Evolutionary conservation across 2,888 invertebrate genomes (phyloP).

Genomic region (Silvanus unidentatus): DNA sequence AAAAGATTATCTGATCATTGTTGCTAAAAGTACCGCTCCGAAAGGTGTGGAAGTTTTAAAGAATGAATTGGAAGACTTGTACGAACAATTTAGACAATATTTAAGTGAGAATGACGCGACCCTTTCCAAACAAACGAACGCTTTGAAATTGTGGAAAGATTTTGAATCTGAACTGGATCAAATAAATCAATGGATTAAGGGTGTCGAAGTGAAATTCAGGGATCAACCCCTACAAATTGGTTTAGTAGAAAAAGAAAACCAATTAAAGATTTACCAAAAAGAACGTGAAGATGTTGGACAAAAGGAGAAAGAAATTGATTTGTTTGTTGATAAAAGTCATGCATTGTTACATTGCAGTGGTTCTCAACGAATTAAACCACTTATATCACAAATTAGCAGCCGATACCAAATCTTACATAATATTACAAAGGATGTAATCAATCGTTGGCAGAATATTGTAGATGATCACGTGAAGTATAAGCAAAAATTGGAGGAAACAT

Average conservation of each 20-base stretch:
- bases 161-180: constrained; percentile 78
- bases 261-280: constrained; percentile 65
- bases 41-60: constrained; percentile 69
- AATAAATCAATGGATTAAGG: constrained; percentile 80
- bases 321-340: constrained; percentile 86
- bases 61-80: constrained; percentile 65
- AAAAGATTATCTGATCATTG: constrained; percentile 58
- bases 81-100: constrained; percentile 61
- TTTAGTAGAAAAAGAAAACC: constrained; percentile 72
- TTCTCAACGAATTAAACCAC: constrained; percentile 77
- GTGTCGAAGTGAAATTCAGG: constrained; percentile 76
- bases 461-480: constrained; percentile 77
- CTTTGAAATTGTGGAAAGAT: constrained; percentile 76
- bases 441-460: constrained; percentile 75
- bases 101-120: constrained; percentile 55
- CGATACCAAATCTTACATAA: constrained; percentile 74
- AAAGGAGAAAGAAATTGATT: constrained; percentile 81
- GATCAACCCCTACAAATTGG: constrained; percentile 80
- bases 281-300: constrained; percentile 69
- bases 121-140: constrained; percentile 59
- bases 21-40: constrained; percentile 73
- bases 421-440: constrained; percentile 79
- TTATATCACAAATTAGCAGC: constrained; percentile 84
- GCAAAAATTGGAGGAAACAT: constrained; percentile 67
- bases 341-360: constrained; percentile 76